phyloP scores from a whole-genome alignment of 2,797 vertebrate genomes.

The Spea hammondii region DNA sequence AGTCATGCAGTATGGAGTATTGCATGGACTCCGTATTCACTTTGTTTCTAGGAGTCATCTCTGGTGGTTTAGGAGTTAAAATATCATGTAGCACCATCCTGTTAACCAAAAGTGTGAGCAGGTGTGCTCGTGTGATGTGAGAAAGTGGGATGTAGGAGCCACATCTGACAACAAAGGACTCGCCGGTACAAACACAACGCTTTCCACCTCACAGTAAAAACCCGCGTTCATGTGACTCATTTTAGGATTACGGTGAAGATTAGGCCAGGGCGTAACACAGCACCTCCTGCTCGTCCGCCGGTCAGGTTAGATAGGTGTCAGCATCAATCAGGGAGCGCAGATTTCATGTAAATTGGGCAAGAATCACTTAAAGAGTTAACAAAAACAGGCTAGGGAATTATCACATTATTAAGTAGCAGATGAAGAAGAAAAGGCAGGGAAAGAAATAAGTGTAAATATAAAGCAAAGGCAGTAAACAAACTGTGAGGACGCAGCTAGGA shows the following conservation, averaged over 20 bases:
- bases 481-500: no score
- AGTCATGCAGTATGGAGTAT: no score
- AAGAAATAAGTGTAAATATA: no score
- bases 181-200: not conserved
- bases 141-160: not conserved
- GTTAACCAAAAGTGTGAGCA: not conserved
- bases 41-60: not conserved
- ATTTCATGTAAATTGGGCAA: no score
- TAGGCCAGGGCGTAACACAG: constrained; percentile 11
- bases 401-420: no score
- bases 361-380: no score
- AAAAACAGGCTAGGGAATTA: no score
- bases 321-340: not conserved
- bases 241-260: constrained; percentile 11
- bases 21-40: no score
- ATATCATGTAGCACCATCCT: not conserved
- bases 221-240: not conserved
- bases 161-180: not conserved
- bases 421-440: no score
- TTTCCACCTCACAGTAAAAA: constrained; percentile 1
- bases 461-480: no score
- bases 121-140: constrained; percentile 20
- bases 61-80: constrained; percentile 1
- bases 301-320: constrained; percentile 9
- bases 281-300: not conserved